These are phyloP conservation scores for Gymnarchus niloticus DNA, from an alignment of 2,113 vertebrate species.

Conservation along the genomic window DNA sequence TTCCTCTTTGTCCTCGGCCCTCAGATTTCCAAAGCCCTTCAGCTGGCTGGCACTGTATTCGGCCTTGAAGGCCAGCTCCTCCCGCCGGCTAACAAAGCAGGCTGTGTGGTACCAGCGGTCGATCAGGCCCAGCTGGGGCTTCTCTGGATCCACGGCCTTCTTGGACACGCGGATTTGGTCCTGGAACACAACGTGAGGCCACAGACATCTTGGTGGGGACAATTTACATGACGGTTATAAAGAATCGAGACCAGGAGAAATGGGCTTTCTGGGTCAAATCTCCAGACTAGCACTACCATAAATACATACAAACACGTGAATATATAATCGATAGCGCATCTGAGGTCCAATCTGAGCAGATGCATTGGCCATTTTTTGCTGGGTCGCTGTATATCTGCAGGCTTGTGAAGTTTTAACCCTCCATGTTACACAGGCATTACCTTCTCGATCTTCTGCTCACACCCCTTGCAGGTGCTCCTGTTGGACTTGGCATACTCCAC, in stretches of 20 bases:
- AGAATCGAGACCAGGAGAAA: too few relatives aligned
- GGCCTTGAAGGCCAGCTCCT: conserved; percentile 79
- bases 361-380: not conserved
- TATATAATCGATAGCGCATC: not conserved
- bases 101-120: conserved; percentile 94
- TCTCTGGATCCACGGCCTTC: conserved; percentile 86
- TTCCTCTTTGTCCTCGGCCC: conserved; percentile 77
- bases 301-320: not conserved
- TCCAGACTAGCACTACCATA: not conserved
- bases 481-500: conserved; percentile 96
- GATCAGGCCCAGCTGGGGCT: conserved; percentile 91
- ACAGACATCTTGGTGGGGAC: not conserved
- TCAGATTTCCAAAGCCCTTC: conserved; percentile 75
- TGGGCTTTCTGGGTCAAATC: not conserved
- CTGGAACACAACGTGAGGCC: conserved; percentile 48
- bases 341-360: not conserved
- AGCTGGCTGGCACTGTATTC: conserved; percentile 77
- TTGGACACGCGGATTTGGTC: conserved; percentile 91
- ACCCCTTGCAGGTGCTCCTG: conserved; percentile 94
- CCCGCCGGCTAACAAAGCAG: conserved; percentile 80
- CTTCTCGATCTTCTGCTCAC: conserved; percentile 93
- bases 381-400: not conserved
- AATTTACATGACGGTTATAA: not conserved
- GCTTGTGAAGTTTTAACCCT: not conserved
- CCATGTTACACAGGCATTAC: conserved; percentile 47